Conservation (phyloP, 1,140 invertebrate species). For the Mercenaria mercenaria region DNA sequence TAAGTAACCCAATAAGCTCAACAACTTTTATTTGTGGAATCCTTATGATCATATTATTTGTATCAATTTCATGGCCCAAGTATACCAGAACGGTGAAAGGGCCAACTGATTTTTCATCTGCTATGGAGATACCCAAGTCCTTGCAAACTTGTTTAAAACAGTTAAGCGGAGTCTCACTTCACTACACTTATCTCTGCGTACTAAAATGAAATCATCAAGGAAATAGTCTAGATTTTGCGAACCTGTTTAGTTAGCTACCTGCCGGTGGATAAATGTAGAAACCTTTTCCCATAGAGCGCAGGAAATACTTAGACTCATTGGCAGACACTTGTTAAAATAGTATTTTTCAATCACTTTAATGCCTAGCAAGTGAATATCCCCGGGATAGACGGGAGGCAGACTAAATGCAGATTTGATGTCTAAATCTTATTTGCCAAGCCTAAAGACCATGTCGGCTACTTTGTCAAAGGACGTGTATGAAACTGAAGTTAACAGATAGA, state of each 20-base stretch:
- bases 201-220: too few species aligned
- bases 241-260: not conserved
- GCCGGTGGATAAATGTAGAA: too few species aligned
- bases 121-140: too few species aligned
- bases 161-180: not conserved
- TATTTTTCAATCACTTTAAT: slow-evolving; percentile 8
- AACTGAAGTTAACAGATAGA: slow-evolving; percentile 50
- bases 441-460: slow-evolving; percentile 55
- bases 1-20: not conserved
- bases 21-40: not conserved
- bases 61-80: not conserved
- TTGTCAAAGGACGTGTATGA: slow-evolving; percentile 64
- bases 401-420: slow-evolving; percentile 67
- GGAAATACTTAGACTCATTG: too few species aligned
- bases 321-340: not conserved
- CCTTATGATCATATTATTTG: not conserved
- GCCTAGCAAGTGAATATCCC: slow-evolving; percentile 11
- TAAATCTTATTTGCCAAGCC: slow-evolving; percentile 16
- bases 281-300: too few species aligned
- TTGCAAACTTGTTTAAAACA: not conserved
- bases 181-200: not conserved
- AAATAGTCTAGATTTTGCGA: not conserved
- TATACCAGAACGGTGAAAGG: not conserved
- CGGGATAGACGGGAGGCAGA: slow-evolving; percentile 27
- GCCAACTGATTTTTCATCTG: not conserved